phyloP scores from a whole-genome alignment of 2,888 invertebrate species.

The Noctuana brunneofusca region DNA sequence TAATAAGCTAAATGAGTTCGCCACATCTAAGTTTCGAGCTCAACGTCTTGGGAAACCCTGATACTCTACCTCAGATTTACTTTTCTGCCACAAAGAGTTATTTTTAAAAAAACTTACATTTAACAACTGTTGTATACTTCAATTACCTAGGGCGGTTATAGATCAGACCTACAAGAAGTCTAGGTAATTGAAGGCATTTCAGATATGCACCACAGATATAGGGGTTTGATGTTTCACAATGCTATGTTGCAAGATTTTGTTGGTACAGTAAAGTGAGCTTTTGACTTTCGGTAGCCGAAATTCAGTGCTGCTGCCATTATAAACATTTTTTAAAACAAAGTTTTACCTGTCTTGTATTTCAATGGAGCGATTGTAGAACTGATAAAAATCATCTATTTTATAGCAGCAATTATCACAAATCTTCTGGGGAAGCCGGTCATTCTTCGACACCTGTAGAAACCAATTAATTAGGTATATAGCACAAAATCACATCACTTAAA shows the following conservation, averaged over 20 bases:
- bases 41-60: too few species aligned
- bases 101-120: too few species aligned
- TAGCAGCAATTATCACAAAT: conserved; percentile 88
- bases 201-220: too few species aligned
- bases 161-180: too few species aligned
- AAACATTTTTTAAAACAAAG: not conserved
- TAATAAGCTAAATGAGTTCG: too few species aligned
- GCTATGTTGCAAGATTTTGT: not conserved
- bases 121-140: too few species aligned
- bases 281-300: not conserved
- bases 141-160: too few species aligned
- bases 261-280: not conserved
- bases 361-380: conserved; percentile 87
- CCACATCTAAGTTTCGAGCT: too few species aligned
- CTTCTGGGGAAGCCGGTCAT: conserved; percentile 87
- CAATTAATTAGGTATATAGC: conserved; percentile 33
- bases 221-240: too few species aligned
- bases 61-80: too few species aligned
- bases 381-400: conserved; percentile 87
- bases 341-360: conserved; percentile 84
- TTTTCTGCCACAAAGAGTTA: too few species aligned
- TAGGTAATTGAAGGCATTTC: too few species aligned
- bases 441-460: conserved; percentile 82
- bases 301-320: not conserved
- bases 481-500: conserved; percentile 43